A percentile compares a stretch with the other conserved stretches of the same genome.
Evolutionary conservation across 2,797 vertebrate species (phyloP).

Genomic region (Pangasius mekongensis): DNA sequence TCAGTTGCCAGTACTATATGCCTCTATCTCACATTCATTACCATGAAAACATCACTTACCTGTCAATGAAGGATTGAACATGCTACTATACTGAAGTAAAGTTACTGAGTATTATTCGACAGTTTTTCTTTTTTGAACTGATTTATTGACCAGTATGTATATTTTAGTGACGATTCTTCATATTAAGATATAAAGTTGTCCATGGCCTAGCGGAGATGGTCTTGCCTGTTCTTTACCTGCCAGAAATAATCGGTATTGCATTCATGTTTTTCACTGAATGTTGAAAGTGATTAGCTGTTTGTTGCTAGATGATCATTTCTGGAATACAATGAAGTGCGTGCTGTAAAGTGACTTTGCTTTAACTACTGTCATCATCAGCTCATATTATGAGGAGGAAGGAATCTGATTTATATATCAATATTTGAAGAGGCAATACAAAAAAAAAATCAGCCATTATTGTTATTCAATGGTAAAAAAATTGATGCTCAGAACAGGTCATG

Average conservation of each 20-base stretch:
- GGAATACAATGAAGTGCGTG: constrained; percentile 42
- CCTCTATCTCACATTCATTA: constrained; percentile 16
- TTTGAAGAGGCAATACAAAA: background rate
- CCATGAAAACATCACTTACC: constrained; percentile 7
- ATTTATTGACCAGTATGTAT: constrained; percentile 32
- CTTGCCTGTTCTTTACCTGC: background rate
- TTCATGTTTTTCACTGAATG: constrained; percentile 16
- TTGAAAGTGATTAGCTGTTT: constrained; percentile 25
- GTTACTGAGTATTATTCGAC: constrained; percentile 35
- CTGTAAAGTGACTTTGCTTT: constrained; percentile 36
- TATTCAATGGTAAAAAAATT: background rate
- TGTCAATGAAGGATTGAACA: constrained; percentile 34
- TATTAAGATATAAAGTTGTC: constrained; percentile 3
- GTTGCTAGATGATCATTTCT: constrained; percentile 47
- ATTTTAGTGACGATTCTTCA: constrained; percentile 40
- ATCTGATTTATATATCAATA: constrained; percentile 41
- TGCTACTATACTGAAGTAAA: constrained; percentile 34
- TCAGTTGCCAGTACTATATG: constrained; percentile 39
- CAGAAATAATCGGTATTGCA: constrained; percentile 14
- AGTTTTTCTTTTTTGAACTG: constrained; percentile 27
- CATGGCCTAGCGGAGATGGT: background rate
- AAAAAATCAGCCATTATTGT: background rate
- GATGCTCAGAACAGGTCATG: background rate
- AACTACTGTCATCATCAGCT: constrained; percentile 15
- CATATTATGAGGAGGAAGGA: background rate